Evolutionary conservation across 2,888 invertebrate genomes (phyloP), one percentile per base, ranked within the genome.

Genomic region (Chelonus formosanus): DNA sequence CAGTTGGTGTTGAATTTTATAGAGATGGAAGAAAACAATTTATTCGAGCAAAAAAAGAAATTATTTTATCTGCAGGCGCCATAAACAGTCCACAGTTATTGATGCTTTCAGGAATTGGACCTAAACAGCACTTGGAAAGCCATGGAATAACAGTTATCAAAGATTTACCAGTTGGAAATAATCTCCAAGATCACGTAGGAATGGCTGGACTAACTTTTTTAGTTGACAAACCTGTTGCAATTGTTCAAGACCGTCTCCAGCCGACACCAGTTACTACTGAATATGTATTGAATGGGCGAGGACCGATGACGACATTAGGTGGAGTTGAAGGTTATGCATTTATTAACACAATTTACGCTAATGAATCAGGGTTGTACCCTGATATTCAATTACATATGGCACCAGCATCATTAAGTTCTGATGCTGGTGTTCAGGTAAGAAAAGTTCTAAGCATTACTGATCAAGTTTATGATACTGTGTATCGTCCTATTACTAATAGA

Each of bases 361-460:
- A 95, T 76, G 86, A 86, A 57, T 89, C 91, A 2, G 89, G 90
- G 2, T 88, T 91, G 70, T 94, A 93, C 89, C 96, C 96, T 0
- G 96, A 96, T 75, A 90, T 96, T 54, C 95, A 96, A 76, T 93
- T 96, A 76, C 96, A 96, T 78, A 95, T 96, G 91, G 95, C 95
- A 2, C 95, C 96, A 1, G 94, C 96, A 0, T 93, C 93, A 0
- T 90, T 94, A 48, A 91, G 91, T 66, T 93, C 94, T 0, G 94
- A 94, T 78, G 90, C 89, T 63, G 92, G 92, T 0, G 88, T 89
- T 60, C 86, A 94, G 78, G 90, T 93, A 0, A 86, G 90, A 80
- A 90, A 94, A 85, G 91, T 94, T 35, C 84, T 94, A 36, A 94
- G 94, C 0, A 83, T 95, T 0, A 93, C 92, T 47, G 94, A 95